Percentiles rank a stretch among this genome's conserved stretches.
Evolutionary conservation across 1,140 invertebrate species (phyloP).

Genomic region (Calephelis nemesis): DNA sequence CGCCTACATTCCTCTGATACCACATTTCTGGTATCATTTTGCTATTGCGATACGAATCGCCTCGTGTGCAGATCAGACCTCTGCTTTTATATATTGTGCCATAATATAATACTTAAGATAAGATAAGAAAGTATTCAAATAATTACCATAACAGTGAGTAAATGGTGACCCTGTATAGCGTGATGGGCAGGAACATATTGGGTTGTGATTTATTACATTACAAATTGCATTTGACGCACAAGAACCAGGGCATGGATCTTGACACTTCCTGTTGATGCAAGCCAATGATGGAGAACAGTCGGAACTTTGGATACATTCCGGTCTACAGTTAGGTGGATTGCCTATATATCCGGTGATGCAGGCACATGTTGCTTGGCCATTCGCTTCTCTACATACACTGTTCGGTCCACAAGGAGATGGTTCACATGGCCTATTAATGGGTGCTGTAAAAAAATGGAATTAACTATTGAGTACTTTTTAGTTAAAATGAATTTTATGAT

Average conservation of each 20-base stretch:
- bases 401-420: conserved; percentile 89
- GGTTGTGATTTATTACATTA: conserved; percentile 87
- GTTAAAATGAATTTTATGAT: conserved; percentile 21
- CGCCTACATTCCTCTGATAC: too few species aligned
- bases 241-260: conserved; percentile 86
- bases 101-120: too few species aligned
- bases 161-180: conserved; percentile 89
- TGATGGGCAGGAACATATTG: conserved; percentile 85
- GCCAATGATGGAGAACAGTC: conserved; percentile 84
- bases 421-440: conserved; percentile 79
- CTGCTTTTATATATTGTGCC: too few species aligned
- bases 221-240: conserved; percentile 87
- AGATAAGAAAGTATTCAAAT: conserved; percentile 26
- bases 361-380: conserved; percentile 84
- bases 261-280: conserved; percentile 88
- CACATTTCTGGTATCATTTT: too few species aligned
- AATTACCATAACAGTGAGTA: conserved; percentile 81
- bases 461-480: not conserved
- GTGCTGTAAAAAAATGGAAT: conserved; percentile 44
- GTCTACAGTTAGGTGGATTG: conserved; percentile 85
- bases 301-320: conserved; percentile 87
- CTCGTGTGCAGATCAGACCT: too few species aligned
- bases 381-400: conserved; percentile 84
- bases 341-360: conserved; percentile 85
- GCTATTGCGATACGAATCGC: too few species aligned